Conservation (phyloP, 2,888 invertebrate genomes). For the Hydrotaea cyrtoneurina region DNA sequence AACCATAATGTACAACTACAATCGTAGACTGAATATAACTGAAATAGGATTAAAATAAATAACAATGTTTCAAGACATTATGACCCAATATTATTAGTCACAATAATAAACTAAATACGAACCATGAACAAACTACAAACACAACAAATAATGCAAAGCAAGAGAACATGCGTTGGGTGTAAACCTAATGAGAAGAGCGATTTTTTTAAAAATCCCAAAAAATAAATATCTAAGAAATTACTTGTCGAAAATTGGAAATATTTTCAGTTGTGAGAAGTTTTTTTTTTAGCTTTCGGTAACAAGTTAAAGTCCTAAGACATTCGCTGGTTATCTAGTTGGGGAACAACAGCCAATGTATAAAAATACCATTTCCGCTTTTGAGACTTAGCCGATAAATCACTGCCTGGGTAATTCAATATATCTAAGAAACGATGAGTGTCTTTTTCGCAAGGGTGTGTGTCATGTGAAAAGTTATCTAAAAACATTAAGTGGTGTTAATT, state of each 20-base stretch:
- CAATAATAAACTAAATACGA: conserved; percentile 2
- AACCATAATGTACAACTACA: conserved; percentile 24
- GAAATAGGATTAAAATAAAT: conserved; percentile 66
- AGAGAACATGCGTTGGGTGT: conserved; percentile 42
- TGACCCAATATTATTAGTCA: conserved; percentile 44
- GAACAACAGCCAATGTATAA: not conserved
- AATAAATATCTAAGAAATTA: too few species aligned
- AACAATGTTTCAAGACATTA: conserved; percentile 65
- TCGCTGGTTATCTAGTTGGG: too few species aligned
- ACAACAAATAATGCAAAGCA: conserved; percentile 41
- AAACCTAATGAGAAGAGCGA: conserved; percentile 22
- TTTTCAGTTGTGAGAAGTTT: too few species aligned
- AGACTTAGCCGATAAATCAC: conserved; percentile 5
- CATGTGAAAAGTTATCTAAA: not conserved
- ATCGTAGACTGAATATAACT: conserved; percentile 40
- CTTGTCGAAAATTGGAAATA: too few species aligned
- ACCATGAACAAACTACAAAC: not conserved
- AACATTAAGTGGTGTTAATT: not conserved
- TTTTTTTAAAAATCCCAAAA: too few species aligned
- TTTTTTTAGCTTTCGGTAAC: too few species aligned
- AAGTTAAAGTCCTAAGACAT: too few species aligned
- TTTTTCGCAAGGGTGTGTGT: not conserved
- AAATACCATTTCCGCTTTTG: conserved; percentile 15
- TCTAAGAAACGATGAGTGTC: not conserved
- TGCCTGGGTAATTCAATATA: not conserved